phyloP scores from a whole-genome alignment of 2,888 invertebrate species.

The Diabrotica balteata region DNA sequence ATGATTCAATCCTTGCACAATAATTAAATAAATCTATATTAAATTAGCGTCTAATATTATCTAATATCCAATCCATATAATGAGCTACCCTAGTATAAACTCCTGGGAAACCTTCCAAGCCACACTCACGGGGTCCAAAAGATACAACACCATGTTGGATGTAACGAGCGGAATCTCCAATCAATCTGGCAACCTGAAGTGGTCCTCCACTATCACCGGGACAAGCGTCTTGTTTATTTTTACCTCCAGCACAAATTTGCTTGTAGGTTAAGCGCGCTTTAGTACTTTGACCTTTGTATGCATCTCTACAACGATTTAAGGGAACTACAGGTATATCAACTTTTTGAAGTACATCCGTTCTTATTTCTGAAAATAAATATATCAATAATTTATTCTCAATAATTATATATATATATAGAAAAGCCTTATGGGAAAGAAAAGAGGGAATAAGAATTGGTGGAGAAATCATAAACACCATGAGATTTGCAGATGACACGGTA shows the following conservation, averaged over 20 bases:
- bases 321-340: constrained; percentile 57
- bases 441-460: no score
- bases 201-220: constrained; percentile 77
- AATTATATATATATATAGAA: no score
- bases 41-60: constrained; percentile 9
- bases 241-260: constrained; percentile 73
- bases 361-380: constrained; percentile 43
- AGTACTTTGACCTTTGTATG: constrained; percentile 45
- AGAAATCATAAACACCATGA: no score
- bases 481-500: no score
- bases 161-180: constrained; percentile 58
- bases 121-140: constrained; percentile 60
- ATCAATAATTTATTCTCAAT: not conserved
- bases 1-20: no score
- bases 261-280: constrained; percentile 46
- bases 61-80: constrained; percentile 53
- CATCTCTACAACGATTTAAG: constrained; percentile 43
- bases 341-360: constrained; percentile 57
- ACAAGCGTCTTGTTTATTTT: constrained; percentile 66
- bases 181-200: constrained; percentile 60
- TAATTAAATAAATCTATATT: no score
- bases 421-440: no score
- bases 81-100: constrained; percentile 72
- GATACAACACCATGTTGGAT: constrained; percentile 68
- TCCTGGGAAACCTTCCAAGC: constrained; percentile 66